These are phyloP conservation scores for Himalopsyche kuldschensis DNA, from an alignment of 2,888 invertebrate genomes.

Conservation along the genomic window DNA sequence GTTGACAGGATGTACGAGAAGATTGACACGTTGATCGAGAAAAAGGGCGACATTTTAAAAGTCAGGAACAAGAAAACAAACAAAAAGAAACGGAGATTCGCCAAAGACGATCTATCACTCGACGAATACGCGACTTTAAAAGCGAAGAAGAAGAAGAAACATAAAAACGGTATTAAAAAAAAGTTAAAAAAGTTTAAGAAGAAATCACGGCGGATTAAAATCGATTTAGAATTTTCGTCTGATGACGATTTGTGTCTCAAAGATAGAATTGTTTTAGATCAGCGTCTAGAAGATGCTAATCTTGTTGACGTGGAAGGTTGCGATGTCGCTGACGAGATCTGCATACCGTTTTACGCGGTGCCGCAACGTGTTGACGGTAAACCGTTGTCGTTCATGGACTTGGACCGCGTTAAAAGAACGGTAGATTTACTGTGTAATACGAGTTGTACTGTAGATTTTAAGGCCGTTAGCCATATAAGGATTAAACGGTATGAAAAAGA, in stretches of 20 bases:
- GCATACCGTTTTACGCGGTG: constrained; percentile 22
- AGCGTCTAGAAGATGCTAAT: background rate
- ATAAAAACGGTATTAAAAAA: background rate
- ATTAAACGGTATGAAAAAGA: constrained; percentile 24
- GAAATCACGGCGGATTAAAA: background rate
- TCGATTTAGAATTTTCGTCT: constrained; percentile 10
- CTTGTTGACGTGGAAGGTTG: background rate
- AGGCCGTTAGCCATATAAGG: constrained; percentile 5
- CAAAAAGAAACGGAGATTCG: background rate
- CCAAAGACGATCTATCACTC: background rate
- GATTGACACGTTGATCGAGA: background rate
- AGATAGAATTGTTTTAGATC: background rate
- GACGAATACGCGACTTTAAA: background rate
- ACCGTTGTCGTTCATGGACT: constrained; percentile 13
- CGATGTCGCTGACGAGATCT: background rate
- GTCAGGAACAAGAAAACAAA: background rate
- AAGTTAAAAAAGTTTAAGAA: background rate
- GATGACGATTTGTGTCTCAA: constrained; percentile 19
- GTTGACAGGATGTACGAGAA: background rate
- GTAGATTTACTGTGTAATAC: constrained; percentile 10
- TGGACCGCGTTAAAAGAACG: background rate
- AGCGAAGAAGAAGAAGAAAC: constrained; percentile 1
- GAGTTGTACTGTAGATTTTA: background rate
- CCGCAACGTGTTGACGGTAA: constrained; percentile 14
- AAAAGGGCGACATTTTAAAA: background rate